These are phyloP conservation scores for Morpho deidamia DNA, from an alignment of 2,888 invertebrate species.

Conservation along the genomic window DNA sequence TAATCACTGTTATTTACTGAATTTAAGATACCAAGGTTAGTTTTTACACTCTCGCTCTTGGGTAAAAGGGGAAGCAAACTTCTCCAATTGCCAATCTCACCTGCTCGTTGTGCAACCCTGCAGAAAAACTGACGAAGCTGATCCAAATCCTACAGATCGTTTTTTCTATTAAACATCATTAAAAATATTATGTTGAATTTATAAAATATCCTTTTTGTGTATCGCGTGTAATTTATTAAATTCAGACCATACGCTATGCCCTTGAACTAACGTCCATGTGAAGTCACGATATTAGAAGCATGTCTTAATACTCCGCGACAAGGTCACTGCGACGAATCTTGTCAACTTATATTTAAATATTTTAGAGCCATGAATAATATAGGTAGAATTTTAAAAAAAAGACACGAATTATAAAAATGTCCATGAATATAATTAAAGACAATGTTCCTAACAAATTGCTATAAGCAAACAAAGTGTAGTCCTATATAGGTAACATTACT, in stretches of 20 bases:
- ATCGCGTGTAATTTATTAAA: constrained; percentile 11
- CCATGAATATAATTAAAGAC: constrained; percentile 5
- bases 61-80: no score
- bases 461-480: constrained; percentile 8
- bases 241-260: constrained; percentile 14
- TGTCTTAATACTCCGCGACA: constrained; percentile 35
- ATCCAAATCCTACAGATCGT: no score
- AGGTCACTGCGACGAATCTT: constrained; percentile 38
- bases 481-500: constrained; percentile 2
- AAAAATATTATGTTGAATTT: not conserved
- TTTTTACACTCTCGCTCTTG: no score
- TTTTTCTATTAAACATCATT: no score
- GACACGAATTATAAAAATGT: not conserved
- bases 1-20: no score
- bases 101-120: no score
- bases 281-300: constrained; percentile 36
- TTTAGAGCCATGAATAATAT: not conserved
- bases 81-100: no score
- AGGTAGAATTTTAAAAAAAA: not conserved
- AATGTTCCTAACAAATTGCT: constrained; percentile 10
- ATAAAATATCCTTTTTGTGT: constrained; percentile 4
- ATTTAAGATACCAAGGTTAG: no score
- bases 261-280: constrained; percentile 30
- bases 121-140: no score
- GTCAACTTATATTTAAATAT: constrained; percentile 13